A percentile compares a stretch with the other conserved stretches of the same genome.
These are phyloP conservation scores for Sminthurides aquaticus DNA, from an alignment of 2,888 invertebrate species.

Conservation along the genomic window DNA sequence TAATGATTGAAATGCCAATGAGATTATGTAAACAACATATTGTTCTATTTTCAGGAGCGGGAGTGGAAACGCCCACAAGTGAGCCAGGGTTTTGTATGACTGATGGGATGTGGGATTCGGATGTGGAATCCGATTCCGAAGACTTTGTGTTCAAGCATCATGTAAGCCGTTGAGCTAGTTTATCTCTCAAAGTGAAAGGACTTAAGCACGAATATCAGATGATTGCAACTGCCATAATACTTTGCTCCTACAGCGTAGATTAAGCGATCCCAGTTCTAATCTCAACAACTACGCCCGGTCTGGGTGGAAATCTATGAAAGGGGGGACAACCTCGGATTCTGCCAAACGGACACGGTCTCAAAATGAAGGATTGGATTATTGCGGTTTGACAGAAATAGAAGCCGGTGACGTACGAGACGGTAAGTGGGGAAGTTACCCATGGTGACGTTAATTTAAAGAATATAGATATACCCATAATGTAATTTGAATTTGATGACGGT, in stretches of 20 bases:
- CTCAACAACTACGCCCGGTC: constrained; percentile 75
- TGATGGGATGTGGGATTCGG: constrained; percentile 74
- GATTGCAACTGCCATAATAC: no score
- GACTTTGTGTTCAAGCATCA: constrained; percentile 74
- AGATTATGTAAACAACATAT: no score
- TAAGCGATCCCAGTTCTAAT: constrained; percentile 90
- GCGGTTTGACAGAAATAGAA: constrained; percentile 84
- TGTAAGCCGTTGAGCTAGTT: constrained; percentile 48
- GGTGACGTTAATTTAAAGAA: no score
- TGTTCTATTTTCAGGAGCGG: constrained; percentile 61
- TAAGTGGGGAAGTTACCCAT: no score
- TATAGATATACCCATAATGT: no score
- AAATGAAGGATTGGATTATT: constrained; percentile 80
- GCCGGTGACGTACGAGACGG: constrained; percentile 88
- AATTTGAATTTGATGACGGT: no score
- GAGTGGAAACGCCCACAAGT: constrained; percentile 88
- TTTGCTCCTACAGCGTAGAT: constrained; percentile 66
- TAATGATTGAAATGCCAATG: no score
- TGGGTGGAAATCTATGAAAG: constrained; percentile 51
- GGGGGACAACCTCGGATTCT: constrained; percentile 50
- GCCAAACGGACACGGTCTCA: constrained; percentile 71
- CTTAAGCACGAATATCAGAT: no score
- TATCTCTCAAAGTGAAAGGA: no score
- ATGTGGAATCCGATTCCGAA: constrained; percentile 81
- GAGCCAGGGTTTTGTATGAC: constrained; percentile 78